Evolutionary conservation across 1,140 invertebrate genomes (phyloP), one percentile per base, ranked within the genome.

Genomic region (Scylla paramamosain): DNA sequence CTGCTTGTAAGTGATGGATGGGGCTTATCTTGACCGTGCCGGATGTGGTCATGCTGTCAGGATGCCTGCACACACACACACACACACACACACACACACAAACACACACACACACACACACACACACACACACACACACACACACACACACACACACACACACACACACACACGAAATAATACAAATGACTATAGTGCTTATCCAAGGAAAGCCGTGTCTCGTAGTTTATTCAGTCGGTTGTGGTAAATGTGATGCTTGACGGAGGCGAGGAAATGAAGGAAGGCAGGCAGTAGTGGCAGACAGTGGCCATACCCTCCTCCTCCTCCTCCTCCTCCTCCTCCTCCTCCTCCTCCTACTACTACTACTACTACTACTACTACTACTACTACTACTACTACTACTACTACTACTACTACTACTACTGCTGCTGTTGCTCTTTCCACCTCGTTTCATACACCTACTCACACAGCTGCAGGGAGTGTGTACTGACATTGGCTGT

Each of bases 141-240:
- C n/a, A 92, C 45, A 92, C n/a, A 92, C 59, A 92, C n/a, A 88
- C 32, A 88, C 16, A 88, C 32, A 88, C 32, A 88, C 32, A 88
- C 32, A 88, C 31, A 88, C 32, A 88, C 31, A 88, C 32, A 88
- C 32, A 88, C 32, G 32, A 20, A 88, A 4, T 16, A 29, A 4
- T 88, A 88, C 31, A 88, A n/a, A 4, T 39, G 2, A 20, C 2
- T 6, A 6, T 6, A 39, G 39, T 39, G 6, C 6, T 39, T 6
- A 39, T 39, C 39, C 6, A 39, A 39, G 39, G 39, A 39, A 39
- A 39, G 39, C 39, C 39, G 39, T 39, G 39, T 39, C 6, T 39
- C 39, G 6, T 39, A 39, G 39, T 39, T 1, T 6, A 39, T 39
- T 39, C 39, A 39, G 39, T 39, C 6, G 39, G 39, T 39, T 39